These are phyloP conservation scores for Leucoma salicis DNA, from an alignment of 2,888 invertebrate genomes.

Conservation along the genomic window DNA sequence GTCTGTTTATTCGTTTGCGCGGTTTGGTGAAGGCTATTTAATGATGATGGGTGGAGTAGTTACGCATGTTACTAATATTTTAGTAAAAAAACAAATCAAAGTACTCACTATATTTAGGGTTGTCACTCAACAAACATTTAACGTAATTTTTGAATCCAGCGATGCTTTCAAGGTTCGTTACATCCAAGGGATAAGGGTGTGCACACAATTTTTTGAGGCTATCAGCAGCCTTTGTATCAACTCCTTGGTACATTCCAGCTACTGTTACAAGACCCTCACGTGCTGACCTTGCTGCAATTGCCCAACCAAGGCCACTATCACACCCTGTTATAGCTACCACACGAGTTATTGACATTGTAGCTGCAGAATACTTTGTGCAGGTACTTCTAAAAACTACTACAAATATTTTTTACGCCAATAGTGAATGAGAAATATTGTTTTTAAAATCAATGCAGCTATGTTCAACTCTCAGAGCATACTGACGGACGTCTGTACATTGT, in stretches of 20 bases:
- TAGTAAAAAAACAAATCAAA: neutral
- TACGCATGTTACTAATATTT: too few relatives aligned
- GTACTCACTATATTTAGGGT: conserved; percentile 76
- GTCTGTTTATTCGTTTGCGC: too few relatives aligned
- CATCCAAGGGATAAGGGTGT: conserved; percentile 83
- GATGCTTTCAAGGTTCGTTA: conserved; percentile 84
- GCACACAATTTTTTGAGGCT: conserved; percentile 65
- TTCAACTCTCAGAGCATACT: conserved; percentile 43
- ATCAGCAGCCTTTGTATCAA: conserved; percentile 72
- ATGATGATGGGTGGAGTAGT: too few relatives aligned
- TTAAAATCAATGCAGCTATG: conserved; percentile 28
- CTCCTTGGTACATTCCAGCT: conserved; percentile 88
- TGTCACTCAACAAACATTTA: conserved; percentile 64
- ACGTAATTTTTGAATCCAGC: conserved; percentile 70
- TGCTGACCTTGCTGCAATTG: conserved; percentile 84
- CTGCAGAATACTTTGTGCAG: too few relatives aligned
- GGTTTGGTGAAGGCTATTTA: too few relatives aligned
- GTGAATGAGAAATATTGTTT: neutral
- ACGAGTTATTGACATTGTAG: conserved; percentile 54
- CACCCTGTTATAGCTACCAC: conserved; percentile 91
- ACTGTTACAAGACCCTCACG: conserved; percentile 87
- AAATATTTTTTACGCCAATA: too few relatives aligned
- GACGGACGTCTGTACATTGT: conserved; percentile 39
- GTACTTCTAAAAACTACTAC: too few relatives aligned
- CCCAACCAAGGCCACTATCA: conserved; percentile 92